Base-by-base conservation (phyloP, 2,888 invertebrate species). In the Argyresthia goedartella region DNA sequence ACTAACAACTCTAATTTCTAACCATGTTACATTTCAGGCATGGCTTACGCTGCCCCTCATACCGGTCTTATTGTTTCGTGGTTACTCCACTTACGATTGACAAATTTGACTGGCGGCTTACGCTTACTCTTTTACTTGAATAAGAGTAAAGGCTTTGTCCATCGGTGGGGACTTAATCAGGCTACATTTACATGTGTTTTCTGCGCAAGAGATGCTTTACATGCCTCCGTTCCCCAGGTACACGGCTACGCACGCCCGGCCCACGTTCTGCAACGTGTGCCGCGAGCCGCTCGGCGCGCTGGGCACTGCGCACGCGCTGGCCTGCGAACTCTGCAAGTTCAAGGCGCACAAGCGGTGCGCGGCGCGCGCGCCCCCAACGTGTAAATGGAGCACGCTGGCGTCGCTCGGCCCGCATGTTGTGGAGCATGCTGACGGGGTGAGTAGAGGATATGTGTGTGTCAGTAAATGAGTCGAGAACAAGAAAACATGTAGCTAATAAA, bases 321-420 rank as follows among this genome's bases (percentile, higher is more conserved):
- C 97, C 60, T 98, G 98, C 81, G 98, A 98, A 82, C 94, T 98
- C 41, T 98, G 98, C 90, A 98, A 98, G 88, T 95, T 95, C 81
- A 98, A 98, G 76, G 96, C 96, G 55, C 98, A 99, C 86, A 98
- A 98, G 81, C 88, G 95, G 52, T 99, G 98, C 78, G 97, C 97
- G 0, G 91, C 93, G 52, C 95, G 96, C 67, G 96, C 98, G 52
- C 93, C 95, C 66, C 94, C 95, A 62, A 96, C 95, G 70, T 99
- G 98, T 89, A 99, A 99, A 76, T 98, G 98, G 98, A 98, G 97
- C 61, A 97, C 97, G 43, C 88, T 98, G 60, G 95, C 97, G 7
- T 96, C 96, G 44, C 93, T 99, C 53, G 97, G 97, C n/a, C 94
- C 94, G 66, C 95, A 97, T 62, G 93, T 97, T 53, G 95, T 98